Base-by-base conservation (phyloP, 2,113 vertebrate species). In the Scartelaos histophorus region DNA sequence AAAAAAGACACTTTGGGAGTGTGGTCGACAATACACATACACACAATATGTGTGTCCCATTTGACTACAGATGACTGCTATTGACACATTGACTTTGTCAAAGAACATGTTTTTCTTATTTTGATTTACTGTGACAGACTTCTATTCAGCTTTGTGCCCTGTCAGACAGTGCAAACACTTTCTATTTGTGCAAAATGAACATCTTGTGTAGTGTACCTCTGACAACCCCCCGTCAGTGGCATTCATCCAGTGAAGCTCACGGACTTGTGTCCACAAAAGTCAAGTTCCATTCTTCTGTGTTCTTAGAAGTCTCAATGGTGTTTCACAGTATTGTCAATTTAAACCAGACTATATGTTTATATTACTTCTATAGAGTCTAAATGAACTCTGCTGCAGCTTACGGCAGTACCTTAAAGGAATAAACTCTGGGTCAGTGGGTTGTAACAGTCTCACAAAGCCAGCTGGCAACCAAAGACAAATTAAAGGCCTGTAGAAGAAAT, bases 161-260 rank as follows among this genome's bases (percentile, higher is more conserved):
- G 79, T 86, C 73, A 81, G 56, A 76, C 67, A 13, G 86, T 84
- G 89, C 87, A 78, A 88, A 89, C 90, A 68, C 81, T 91, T 93
- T 95, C 93, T 93, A 94, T 94, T 94, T 93, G 93, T 93, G 94
- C 92, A 93, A 95, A 43, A 95, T 93, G 92, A 95, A 95, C 92
- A 94, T 91, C 93, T 94, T 93, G 93, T 93, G 92, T 87, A 88
- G 93, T 92, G 93, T 93, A 92, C 67, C 19, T 91, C 89, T 25
- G 83, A 58, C 25, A 35, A 73, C 81, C 89, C 91, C 93, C 38
- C 3, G 56, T 24, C 56, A 13, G 9, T 24, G 22, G 92, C 94
- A 96, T 95, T 94, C 93, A 95, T 95, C 15, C 56, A 24, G 11
- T 57, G 12, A 93, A 92, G 85, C 90, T 89, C 92, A 92, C 70